Evolutionary conservation across 2,797 vertebrate genomes (phyloP).

Genomic region (Macrochelys suwanniensis): DNA sequence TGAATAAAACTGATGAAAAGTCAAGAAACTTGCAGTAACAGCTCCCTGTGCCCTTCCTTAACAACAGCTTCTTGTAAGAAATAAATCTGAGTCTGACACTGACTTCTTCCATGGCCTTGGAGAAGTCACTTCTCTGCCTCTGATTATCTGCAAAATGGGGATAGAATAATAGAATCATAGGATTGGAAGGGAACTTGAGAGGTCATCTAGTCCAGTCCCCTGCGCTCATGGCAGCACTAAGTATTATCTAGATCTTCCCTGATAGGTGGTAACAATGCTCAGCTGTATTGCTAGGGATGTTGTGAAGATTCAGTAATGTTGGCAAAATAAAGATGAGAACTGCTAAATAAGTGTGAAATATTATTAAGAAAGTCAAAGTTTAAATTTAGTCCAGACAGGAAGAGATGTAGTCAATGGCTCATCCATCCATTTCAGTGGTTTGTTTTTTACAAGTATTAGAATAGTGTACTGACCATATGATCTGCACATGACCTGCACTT

Average conservation of each 20-base stretch:
- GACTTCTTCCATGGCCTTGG: accelerated
- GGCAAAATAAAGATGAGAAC: neutral
- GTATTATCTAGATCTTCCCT: no score
- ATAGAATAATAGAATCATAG: neutral
- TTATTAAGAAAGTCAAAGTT: neutral
- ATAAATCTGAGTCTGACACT: neutral
- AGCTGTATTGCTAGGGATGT: neutral
- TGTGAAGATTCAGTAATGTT: neutral
- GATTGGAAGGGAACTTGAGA: no score
- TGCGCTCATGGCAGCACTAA: no score
- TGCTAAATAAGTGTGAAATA: neutral
- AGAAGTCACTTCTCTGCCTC: neutral
- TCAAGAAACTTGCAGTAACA: neutral
- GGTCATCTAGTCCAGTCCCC: no score
- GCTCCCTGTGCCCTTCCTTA: neutral
- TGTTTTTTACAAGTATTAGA: neutral
- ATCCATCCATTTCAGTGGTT: neutral
- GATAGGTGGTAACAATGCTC: no score
- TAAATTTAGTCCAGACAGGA: neutral
- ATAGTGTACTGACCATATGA: neutral
- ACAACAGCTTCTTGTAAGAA: neutral
- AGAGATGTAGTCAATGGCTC: neutral
- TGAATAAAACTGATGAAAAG: neutral
- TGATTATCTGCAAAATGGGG: neutral
- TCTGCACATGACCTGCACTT: neutral